phyloP scores from a whole-genome alignment of 2,888 invertebrate genomes.

The Hyles lineata region DNA sequence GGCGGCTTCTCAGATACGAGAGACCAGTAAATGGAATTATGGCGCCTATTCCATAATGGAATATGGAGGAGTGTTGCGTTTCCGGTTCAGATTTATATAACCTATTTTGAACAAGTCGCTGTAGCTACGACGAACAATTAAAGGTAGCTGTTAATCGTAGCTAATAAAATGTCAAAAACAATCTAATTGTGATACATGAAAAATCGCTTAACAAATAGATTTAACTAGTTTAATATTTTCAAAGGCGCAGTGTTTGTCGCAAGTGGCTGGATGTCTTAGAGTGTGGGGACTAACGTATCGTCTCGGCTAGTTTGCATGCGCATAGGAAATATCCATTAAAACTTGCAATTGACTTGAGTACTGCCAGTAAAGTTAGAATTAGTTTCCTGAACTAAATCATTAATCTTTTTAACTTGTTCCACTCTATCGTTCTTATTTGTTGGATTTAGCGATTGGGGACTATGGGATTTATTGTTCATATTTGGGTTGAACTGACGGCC shows the following conservation, averaged over 20 bases:
- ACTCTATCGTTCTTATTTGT: slow-evolving; percentile 35
- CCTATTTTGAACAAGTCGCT: too few relatives aligned
- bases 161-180: too few relatives aligned
- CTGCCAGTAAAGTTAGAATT: slow-evolving; percentile 65
- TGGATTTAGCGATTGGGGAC: not conserved
- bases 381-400: slow-evolving; percentile 71
- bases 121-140: too few relatives aligned
- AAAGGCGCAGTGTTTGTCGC: not conserved
- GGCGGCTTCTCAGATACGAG: too few relatives aligned
- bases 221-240: not conserved
- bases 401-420: slow-evolving; percentile 64
- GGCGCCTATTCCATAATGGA: too few relatives aligned
- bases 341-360: slow-evolving; percentile 68
- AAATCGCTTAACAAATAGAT: not conserved
- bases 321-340: slow-evolving; percentile 70
- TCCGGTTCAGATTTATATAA: too few relatives aligned
- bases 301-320: slow-evolving; percentile 56
- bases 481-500: too few relatives aligned
- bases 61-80: too few relatives aligned
- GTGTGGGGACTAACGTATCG: slow-evolving; percentile 39
- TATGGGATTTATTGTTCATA: not conserved
- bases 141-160: too few relatives aligned
- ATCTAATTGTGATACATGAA: not conserved
- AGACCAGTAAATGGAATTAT: too few relatives aligned
- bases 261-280: slow-evolving; percentile 17